These are phyloP conservation scores for Drosophila suzukii DNA, from an alignment of 1,140 invertebrate genomes.

Conservation along the genomic window DNA sequence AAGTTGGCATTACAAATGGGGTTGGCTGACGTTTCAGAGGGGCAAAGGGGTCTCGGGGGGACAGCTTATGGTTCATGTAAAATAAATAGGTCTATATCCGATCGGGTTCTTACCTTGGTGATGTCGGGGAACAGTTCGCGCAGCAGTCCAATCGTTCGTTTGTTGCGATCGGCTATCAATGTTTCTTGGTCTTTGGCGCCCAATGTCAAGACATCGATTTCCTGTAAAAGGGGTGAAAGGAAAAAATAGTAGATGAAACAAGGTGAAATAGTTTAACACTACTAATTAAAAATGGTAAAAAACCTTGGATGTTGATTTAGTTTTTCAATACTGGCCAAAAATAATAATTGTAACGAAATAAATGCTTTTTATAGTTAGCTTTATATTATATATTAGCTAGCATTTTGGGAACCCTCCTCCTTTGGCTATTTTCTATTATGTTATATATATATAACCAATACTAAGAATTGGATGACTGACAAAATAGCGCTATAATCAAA, in stretches of 20 bases:
- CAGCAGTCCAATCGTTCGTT: slow-evolving; percentile 90
- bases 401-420: no score
- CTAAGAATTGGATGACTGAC: neutral
- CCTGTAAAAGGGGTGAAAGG: slow-evolving; percentile 77
- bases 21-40: neutral
- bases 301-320: no score
- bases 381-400: no score
- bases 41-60: neutral
- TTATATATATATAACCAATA: neutral
- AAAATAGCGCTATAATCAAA: slow-evolving; percentile 1
- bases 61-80: slow-evolving; percentile 27
- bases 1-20: neutral
- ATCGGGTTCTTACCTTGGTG: slow-evolving; percentile 87
- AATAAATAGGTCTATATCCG: neutral
- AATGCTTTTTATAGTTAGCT: no score
- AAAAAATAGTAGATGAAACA: no score
- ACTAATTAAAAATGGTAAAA: no score
- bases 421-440: neutral
- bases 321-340: no score
- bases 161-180: slow-evolving; percentile 88
- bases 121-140: slow-evolving; percentile 90
- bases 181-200: slow-evolving; percentile 85
- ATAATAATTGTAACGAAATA: no score
- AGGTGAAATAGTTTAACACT: no score
- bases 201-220: slow-evolving; percentile 86